phyloP scores from a whole-genome alignment of 35 echinoderm and acorn worm genomes.

The Holothuria glaberrima region DNA sequence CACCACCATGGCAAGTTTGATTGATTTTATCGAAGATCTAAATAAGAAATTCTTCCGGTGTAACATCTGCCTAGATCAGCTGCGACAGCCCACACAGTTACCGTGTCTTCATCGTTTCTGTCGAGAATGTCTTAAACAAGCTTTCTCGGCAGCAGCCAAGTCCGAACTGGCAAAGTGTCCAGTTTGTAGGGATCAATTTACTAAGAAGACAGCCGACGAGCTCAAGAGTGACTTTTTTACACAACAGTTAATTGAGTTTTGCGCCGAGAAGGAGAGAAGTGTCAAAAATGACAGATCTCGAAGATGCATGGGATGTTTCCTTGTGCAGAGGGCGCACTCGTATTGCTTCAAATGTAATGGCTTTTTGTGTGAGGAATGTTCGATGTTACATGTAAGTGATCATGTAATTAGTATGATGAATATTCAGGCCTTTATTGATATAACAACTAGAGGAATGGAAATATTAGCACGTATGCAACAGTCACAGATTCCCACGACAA shows the following conservation, averaged over 20 bases:
- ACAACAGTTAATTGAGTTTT: constrained; percentile 16
- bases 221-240: constrained; percentile 11
- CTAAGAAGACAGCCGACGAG: background rate
- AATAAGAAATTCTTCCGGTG: constrained; percentile 30
- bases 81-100: background rate
- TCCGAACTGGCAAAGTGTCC: constrained; percentile 23
- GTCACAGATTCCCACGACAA: background rate
- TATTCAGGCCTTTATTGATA: background rate
- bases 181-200: constrained; percentile 1
- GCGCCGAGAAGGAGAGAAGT: background rate
- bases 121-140: background rate
- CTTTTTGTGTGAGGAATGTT: constrained; percentile 29
- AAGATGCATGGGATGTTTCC: background rate
- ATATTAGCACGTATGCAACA: background rate
- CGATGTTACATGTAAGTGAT: background rate
- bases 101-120: constrained; percentile 46
- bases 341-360: constrained; percentile 38
- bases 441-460: background rate
- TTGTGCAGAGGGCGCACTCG: background rate
- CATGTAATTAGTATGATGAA: background rate
- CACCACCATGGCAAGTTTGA: background rate
- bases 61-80: constrained; percentile 20
- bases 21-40: constrained; percentile 45
- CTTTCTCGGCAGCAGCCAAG: background rate
- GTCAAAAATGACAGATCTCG: background rate